Evolutionary conservation across 2,888 invertebrate genomes (phyloP).

Genomic region (Lysandra coridon): DNA sequence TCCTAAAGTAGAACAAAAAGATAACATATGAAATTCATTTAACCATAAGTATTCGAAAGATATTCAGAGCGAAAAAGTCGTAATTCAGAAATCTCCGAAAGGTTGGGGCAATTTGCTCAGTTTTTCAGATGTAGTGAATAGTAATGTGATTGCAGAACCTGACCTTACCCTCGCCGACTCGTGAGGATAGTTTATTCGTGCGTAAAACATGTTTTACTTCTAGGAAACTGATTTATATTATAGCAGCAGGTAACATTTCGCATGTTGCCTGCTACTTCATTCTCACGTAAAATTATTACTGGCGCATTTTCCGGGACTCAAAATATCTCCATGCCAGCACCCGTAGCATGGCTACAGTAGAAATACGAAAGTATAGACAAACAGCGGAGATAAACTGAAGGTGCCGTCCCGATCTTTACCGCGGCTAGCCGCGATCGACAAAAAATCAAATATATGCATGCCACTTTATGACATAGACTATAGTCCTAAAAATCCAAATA

Average conservation of each 20-base stretch:
- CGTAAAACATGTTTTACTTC: background rate
- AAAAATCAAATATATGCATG: no score
- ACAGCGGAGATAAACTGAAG: no score
- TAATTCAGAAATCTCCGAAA: background rate
- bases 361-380: no score
- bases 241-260: no score
- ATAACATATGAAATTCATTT: background rate
- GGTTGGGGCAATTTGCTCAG: background rate
- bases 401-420: no score
- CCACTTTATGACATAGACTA: no score
- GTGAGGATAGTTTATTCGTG: background rate
- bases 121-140: conserved; percentile 15
- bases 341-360: no score
- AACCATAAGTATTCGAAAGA: background rate
- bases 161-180: background rate
- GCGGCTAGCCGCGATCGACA: no score
- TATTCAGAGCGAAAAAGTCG: background rate
- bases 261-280: background rate
- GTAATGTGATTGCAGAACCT: conserved; percentile 6
- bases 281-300: background rate
- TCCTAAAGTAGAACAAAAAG: background rate
- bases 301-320: background rate
- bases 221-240: background rate
- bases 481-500: no score
- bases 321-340: background rate